These are phyloP conservation scores for Helicoverpa assulta DNA, from an alignment of 2,888 invertebrate genomes.

Conservation along the genomic window DNA sequence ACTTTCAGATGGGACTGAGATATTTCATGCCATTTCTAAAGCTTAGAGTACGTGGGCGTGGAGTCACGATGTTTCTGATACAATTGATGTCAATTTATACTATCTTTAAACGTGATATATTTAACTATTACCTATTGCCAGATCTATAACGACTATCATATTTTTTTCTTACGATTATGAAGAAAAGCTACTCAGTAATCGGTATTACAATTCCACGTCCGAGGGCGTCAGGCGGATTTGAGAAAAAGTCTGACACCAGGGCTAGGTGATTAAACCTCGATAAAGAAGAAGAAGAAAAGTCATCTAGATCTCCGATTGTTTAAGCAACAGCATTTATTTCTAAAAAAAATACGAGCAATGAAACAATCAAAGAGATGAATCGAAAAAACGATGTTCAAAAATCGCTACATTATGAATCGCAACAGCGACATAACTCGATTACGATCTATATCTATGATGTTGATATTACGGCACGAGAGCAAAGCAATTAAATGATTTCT, in stretches of 20 bases:
- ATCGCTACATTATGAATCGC: neutral
- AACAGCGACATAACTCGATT: slow-evolving; percentile 18
- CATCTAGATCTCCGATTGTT: too few relatives aligned
- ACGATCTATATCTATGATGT: slow-evolving; percentile 28
- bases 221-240: too few relatives aligned
- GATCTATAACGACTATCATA: too few relatives aligned
- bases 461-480: slow-evolving; percentile 53
- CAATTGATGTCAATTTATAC: slow-evolving; percentile 8
- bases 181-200: too few relatives aligned
- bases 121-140: neutral
- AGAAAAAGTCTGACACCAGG: too few relatives aligned
- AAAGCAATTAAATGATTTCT: slow-evolving; percentile 73
- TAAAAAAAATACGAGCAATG: too few relatives aligned
- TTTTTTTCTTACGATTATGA: too few relatives aligned
- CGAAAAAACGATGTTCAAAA: neutral
- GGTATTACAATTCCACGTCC: too few relatives aligned
- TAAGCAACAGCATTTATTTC: too few relatives aligned
- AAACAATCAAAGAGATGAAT: neutral
- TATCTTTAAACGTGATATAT: neutral
- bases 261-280: too few relatives aligned
- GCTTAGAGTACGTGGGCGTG: slow-evolving; percentile 8
- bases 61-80: neutral
- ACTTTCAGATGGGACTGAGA: slow-evolving; percentile 34
- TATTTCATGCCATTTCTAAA: slow-evolving; percentile 1
- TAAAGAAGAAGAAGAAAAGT: too few relatives aligned